Evolutionary conservation across 2,797 vertebrate genomes (phyloP).

Genomic region (Diglossa cyanea): DNA sequence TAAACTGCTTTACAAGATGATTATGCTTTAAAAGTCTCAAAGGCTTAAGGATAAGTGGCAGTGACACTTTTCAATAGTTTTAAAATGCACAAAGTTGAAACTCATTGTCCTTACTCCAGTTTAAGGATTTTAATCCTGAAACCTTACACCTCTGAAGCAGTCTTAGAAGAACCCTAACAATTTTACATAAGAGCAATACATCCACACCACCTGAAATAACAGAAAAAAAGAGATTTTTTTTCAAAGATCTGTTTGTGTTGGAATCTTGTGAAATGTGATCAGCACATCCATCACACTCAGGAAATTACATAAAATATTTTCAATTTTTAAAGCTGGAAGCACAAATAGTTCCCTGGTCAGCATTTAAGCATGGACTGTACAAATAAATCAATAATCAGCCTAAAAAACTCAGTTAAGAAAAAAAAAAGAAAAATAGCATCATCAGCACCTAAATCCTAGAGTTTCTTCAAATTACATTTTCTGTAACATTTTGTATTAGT

Average conservation of each 20-base stretch:
- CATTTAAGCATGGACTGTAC: constrained; percentile 13
- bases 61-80: constrained; percentile 21
- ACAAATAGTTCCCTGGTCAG: constrained; percentile 13
- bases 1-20: background rate
- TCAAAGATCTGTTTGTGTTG: constrained; percentile 63
- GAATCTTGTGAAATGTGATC: constrained; percentile 61
- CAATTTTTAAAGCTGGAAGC: constrained; percentile 52
- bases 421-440: background rate
- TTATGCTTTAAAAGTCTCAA: background rate
- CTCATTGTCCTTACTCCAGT: constrained; percentile 38
- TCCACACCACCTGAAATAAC: constrained; percentile 76
- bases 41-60: background rate
- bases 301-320: constrained; percentile 14
- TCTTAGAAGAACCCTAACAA: constrained; percentile 54
- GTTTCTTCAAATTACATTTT: background rate
- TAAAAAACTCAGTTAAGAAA: background rate
- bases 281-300: constrained; percentile 28
- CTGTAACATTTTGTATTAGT: background rate
- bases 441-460: background rate
- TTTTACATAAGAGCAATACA: constrained; percentile 66
- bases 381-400: background rate
- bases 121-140: constrained; percentile 69
- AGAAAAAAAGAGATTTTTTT: background rate
- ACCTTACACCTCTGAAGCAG: constrained; percentile 60
- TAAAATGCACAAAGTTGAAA: constrained; percentile 10